These are phyloP conservation scores for Crocuta crocuta DNA, from an alignment of 2,113 vertebrate genomes.

Conservation along the genomic window DNA sequence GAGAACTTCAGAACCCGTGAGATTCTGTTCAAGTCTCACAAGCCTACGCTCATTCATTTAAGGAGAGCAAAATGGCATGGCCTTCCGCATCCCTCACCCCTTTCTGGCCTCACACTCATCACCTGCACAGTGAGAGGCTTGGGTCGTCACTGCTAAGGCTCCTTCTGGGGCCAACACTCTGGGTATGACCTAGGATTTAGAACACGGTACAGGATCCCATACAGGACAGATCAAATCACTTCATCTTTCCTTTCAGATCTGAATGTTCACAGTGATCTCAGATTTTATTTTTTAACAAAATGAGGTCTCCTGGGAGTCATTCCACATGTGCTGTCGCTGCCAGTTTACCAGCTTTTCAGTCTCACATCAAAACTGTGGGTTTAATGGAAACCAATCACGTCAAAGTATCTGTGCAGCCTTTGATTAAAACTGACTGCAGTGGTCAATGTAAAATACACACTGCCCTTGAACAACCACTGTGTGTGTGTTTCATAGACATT, in stretches of 20 bases:
- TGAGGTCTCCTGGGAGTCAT: neutral
- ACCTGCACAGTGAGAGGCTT: too few species aligned
- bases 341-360: neutral
- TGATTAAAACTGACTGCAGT: conserved; percentile 62
- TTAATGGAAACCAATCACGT: conserved; percentile 62
- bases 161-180: neutral
- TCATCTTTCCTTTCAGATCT: conserved; percentile 70
- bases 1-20: neutral
- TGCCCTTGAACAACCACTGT: conserved; percentile 71
- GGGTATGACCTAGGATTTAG: neutral
- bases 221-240: conserved; percentile 71
- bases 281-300: conserved; percentile 56
- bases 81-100: neutral
- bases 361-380: conserved; percentile 52
- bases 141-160: neutral
- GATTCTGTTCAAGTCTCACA: neutral
- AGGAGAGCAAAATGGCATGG: conserved; percentile 32
- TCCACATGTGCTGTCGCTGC: conserved; percentile 35
- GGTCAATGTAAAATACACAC: conserved; percentile 25
- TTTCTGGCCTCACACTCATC: neutral
- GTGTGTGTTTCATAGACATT: conserved; percentile 67
- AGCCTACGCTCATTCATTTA: fast-evolving
- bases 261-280: conserved; percentile 19
- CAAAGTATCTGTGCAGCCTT: conserved; percentile 67
- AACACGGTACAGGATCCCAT: conserved; percentile 63